Percentiles rank a stretch among this genome's conserved stretches.
Conservation (phyloP, 2,113 vertebrate species). For the Carassius auratus region DNA sequence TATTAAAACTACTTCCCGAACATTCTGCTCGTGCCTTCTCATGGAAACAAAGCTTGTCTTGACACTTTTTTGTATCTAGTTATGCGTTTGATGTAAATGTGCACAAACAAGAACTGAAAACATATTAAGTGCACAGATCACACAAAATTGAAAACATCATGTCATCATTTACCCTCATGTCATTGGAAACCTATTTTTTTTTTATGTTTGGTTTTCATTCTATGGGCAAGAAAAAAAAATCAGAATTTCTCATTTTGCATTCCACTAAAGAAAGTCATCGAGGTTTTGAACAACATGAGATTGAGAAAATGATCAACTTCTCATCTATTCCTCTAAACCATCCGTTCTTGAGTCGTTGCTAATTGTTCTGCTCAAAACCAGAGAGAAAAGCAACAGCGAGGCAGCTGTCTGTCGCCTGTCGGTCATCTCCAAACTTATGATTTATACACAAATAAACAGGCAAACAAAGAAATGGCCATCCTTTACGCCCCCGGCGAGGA, state of each 20-base stretch:
- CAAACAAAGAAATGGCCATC: slow-evolving; percentile 28
- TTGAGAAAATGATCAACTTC: not conserved
- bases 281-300: not conserved
- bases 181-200: not conserved
- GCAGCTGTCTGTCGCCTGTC: not conserved
- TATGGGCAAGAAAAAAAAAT: not conserved
- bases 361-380: not conserved
- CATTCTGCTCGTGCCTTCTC: not conserved
- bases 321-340: not conserved
- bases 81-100: not conserved
- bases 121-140: not conserved
- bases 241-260: not conserved
- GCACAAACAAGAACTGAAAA: not conserved
- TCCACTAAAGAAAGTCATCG: not conserved
- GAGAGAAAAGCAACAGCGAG: not conserved
- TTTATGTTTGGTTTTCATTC: not conserved
- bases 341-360: not conserved
- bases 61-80: too few species aligned
- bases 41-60: too few species aligned
- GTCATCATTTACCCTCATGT: not conserved
- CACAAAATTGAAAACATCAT: too few species aligned
- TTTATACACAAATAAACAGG: slow-evolving; percentile 31
- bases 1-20: not conserved
- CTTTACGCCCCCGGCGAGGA: not conserved
- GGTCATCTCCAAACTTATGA: not conserved